phyloP scores from a whole-genome alignment of 2,888 invertebrate species.

The Heteropelma amictum region DNA sequence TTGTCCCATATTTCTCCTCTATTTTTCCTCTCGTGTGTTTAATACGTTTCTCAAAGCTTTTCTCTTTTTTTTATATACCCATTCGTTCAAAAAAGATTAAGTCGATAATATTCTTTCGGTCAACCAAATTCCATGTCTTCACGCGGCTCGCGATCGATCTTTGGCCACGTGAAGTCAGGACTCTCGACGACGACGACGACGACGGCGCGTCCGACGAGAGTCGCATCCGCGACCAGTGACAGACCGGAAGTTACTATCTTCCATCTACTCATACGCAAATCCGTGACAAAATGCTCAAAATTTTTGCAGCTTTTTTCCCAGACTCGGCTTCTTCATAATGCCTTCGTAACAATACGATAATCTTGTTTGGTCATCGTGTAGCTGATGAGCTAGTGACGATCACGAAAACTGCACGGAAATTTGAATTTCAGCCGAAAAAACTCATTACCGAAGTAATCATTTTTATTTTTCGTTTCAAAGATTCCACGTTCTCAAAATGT shows the following conservation, averaged over 20 bases:
- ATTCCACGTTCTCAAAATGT: too few relatives aligned
- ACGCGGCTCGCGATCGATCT: neutral
- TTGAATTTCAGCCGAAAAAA: too few relatives aligned
- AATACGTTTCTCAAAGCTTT: neutral
- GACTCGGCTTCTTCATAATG: neutral
- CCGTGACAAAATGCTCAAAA: conserved; percentile 13
- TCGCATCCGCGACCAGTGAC: conserved; percentile 40
- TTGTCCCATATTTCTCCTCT: conserved; percentile 69
- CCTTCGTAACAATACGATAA: neutral
- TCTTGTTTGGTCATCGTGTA: too few relatives aligned
- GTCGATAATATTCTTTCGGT: neutral
- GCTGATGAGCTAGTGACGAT: too few relatives aligned
- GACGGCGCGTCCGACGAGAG: conserved; percentile 42
- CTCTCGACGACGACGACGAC: conserved; percentile 31
- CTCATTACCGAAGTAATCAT: too few relatives aligned
- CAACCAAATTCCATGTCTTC: conserved; percentile 44
- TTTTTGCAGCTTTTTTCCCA: neutral
- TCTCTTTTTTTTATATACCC: conserved; percentile 37
- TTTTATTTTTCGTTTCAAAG: too few relatives aligned
- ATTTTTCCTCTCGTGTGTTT: neutral
- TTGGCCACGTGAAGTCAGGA: conserved; percentile 18
- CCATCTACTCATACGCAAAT: conserved; percentile 43
- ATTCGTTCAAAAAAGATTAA: too few relatives aligned
- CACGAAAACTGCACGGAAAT: too few relatives aligned
- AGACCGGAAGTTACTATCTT: conserved; percentile 44